A percentile compares a stretch with the other conserved stretches of the same genome.
phyloP scores from a whole-genome alignment of 2,113 vertebrate genomes.

The Antennarius striatus region DNA sequence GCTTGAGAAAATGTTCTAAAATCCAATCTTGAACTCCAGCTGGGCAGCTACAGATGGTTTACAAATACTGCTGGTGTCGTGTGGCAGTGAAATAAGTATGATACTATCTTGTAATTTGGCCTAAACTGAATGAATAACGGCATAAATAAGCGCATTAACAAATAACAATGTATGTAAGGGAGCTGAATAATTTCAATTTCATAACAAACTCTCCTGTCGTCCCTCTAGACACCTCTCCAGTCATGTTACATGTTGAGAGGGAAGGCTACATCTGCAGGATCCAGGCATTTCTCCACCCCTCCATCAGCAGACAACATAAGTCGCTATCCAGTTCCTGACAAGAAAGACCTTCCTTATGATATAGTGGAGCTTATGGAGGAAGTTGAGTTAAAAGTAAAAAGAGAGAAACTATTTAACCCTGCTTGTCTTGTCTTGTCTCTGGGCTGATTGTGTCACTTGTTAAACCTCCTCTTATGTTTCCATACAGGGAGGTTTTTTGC shows the following conservation, averaged over 20 bases:
- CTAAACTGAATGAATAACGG: no score
- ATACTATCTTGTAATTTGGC: no score
- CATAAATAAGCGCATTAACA: no score
- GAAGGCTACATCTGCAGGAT: not conserved
- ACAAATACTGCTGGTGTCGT: no score
- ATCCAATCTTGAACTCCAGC: no score
- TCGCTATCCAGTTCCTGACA: conserved; percentile 81
- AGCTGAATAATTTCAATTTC: no score
- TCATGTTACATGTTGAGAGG: not conserved
- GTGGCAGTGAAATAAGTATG: no score
- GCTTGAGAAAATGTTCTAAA: no score
- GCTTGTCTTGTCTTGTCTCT: not conserved
- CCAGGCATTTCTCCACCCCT: conserved; percentile 48
- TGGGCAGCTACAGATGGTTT: no score
- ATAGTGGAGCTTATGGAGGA: conserved; percentile 88
- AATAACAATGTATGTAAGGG: no score
- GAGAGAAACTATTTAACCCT: not conserved
- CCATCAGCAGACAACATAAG: conserved; percentile 67
- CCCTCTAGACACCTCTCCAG: conserved; percentile 36
- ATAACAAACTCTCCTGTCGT: not conserved
- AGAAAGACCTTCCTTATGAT: conserved; percentile 85
- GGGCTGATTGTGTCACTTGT: not conserved
- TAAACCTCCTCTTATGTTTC: not conserved
- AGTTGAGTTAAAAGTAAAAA: conserved; percentile 80
- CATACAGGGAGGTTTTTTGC: conserved; percentile 82